Base-by-base conservation (phyloP, 2,797 vertebrate genomes). In the Sebastes glaucus region DNA sequence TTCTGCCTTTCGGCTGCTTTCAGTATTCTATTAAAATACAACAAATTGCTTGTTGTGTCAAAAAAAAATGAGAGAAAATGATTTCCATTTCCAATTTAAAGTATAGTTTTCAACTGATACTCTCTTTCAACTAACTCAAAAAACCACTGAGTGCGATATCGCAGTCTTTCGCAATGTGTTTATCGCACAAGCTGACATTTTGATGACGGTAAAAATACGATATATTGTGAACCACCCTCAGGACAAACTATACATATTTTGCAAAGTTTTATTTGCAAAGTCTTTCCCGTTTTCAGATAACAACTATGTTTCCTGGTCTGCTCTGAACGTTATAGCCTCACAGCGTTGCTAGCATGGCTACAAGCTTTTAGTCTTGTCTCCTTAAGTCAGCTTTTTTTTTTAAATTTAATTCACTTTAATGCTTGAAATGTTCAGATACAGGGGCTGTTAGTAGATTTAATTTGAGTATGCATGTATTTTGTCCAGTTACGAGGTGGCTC, bases 401-500 rank as follows among this genome's bases (percentile, higher is more conserved):
- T n/a, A 42, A 6, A 56, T 20, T 25, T 6, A 30, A 56, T 42
- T n/a, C 20, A 4, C 42, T 38, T 38, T 4, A 56, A 20, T 16
- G 25, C 49, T 32, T 56, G 5, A 38, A 53, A 42, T 69, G 52
- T 42, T 64, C 28, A 35, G 16, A 42, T 7, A 13, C 16, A 28
- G 27, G 1, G 10, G 2, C n/a, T 49, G 55, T 22, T 60, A 30
- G 8, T 30, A 1, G 4, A 52, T 49, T 25, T 46, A 32, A 35
- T 70, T 38, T 30, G 14, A 61, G 18, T 56, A 1, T 56, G 14
- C 35, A 11, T 70, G 9, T 77, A 9, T 73, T 76, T 25, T 73
- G 25, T 65, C 30, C 78, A 99, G 98, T 25, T 99, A 99, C 20
- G 98, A 99, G 85, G 98, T 99, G 49, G 98, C 98, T 55, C 98